Base-by-base conservation (phyloP, 2,797 vertebrate genomes). In the Adelosebastes latens region DNA sequence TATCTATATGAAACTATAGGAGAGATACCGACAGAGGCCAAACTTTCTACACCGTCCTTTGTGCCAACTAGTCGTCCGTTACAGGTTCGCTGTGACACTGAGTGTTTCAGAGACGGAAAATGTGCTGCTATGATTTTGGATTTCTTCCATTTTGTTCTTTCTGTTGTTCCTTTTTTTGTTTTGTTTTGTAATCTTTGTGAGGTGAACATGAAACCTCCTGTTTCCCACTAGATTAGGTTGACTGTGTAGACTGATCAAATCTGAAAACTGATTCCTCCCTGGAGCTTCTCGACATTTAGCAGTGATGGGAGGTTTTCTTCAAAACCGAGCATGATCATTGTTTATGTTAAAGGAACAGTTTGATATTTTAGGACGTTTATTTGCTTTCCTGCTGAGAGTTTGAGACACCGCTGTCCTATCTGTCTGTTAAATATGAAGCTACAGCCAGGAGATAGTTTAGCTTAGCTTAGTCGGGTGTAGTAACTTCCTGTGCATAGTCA, bases 11-110 rank as follows among this genome's bases (percentile, higher is more conserved):
- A 84, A 92, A 88, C 82, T 52, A 75, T 85, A 86, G 78, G 75
- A 79, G 90, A 91, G 85, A 91, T 81, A 89, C 81, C 61, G 68
- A 92, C 82, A 85, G 88, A 90, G 83, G 91, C 90, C 90, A 93
- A 94, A 93, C 88, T 84, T 90, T 90, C 80, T 92, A 83, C 81
- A 86, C 65, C 59, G 70, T 94, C 90, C 85, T 94, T 92, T 93
- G 95, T 96, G 95, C 95, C 95, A 96, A 95, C 90, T 34, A 53
- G 87, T 86, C 73, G 68, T 79, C 83, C 74, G 72, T 88, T 46
- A 32, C 82, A 89, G 86, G 75, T 87, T 91, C 75, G 82, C 87
- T 83, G 82, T 87, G 79, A 87, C 78, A 59, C 62, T 5, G 74
- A 69, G 77, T 74, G 85, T 84, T 84, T 82, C 76, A 84, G 77